Conservation (phyloP, 2,888 invertebrate genomes). For the Stenodera caucasica region DNA sequence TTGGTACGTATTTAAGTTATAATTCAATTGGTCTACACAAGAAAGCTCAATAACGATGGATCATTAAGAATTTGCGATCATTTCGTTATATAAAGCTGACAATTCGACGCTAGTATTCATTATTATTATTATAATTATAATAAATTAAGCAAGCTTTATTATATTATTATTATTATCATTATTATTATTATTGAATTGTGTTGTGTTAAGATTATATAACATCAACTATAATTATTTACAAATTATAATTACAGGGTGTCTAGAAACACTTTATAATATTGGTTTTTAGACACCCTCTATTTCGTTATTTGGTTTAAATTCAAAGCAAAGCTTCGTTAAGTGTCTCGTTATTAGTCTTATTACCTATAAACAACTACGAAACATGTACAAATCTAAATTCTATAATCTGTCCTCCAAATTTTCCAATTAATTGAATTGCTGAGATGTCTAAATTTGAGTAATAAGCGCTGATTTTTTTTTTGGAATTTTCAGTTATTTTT, state of each 20-base stretch:
- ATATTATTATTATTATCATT: too few relatives aligned
- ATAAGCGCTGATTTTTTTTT: background rate
- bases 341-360: too few relatives aligned
- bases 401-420: too few relatives aligned
- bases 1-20: constrained; percentile 5
- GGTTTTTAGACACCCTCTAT: too few relatives aligned
- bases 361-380: constrained; percentile 1
- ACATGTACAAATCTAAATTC: constrained; percentile 5
- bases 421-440: too few relatives aligned
- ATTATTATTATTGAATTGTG: background rate
- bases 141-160: constrained; percentile 2
- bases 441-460: background rate
- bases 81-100: background rate
- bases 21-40: constrained; percentile 5
- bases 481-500: background rate
- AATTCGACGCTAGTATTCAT: background rate
- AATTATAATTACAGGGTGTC: too few relatives aligned
- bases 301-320: background rate
- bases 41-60: background rate
- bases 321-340: background rate
- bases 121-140: too few relatives aligned
- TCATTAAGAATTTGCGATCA: background rate
- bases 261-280: too few relatives aligned
- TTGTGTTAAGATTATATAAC: background rate
- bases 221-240: constrained; percentile 2